phyloP scores from a whole-genome alignment of 1,140 invertebrate species.

The Rhopalosiphum maidis region DNA sequence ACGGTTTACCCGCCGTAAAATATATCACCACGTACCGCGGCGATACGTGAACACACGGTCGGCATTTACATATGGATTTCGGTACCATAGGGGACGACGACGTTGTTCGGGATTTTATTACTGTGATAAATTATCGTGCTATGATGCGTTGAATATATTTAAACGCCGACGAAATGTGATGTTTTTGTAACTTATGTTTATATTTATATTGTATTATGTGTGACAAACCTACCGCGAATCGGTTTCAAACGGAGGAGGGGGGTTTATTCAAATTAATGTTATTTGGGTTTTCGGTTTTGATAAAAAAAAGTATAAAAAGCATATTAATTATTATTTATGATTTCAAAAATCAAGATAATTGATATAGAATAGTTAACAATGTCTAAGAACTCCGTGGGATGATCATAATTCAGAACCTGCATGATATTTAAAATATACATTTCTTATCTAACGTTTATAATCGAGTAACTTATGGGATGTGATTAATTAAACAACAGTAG shows the following conservation, averaged over 20 bases:
- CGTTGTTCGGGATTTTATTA: neutral
- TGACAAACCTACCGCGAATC: neutral
- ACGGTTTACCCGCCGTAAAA: neutral
- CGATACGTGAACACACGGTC: neutral
- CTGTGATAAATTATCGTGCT: neutral
- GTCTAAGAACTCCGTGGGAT: slow-evolving; percentile 1
- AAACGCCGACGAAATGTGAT: neutral
- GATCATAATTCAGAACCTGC: slow-evolving; percentile 29
- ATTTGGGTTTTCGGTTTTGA: neutral
- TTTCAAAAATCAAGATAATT: slow-evolving; percentile 30
- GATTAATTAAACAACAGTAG: slow-evolving; percentile 40
- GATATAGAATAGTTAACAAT: slow-evolving; percentile 4
- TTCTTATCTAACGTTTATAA: slow-evolving; percentile 37
- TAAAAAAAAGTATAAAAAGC: neutral
- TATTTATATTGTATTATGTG: neutral
- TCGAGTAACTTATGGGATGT: neutral
- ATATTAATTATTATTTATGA: slow-evolving; percentile 32
- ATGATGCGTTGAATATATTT: neutral
- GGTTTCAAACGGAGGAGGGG: neutral
- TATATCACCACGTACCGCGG: neutral
- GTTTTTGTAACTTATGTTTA: neutral
- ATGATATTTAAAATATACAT: neutral
- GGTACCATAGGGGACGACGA: neutral
- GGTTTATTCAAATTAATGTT: neutral
- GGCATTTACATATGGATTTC: neutral